Base-by-base conservation (phyloP, 2,113 vertebrate genomes). In the Sebastes schlegelii region DNA sequence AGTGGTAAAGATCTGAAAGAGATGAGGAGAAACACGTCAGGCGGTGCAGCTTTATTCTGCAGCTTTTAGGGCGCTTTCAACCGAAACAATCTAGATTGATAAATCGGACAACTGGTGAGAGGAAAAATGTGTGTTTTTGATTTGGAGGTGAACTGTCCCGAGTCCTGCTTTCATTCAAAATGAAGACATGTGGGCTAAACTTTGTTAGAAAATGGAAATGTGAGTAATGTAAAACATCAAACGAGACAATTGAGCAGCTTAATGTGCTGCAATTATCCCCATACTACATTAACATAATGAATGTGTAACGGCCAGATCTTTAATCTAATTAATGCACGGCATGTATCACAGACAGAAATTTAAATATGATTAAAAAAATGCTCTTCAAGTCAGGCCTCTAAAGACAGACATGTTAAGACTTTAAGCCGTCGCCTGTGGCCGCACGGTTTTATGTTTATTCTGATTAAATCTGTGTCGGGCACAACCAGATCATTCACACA, bases 1-100 rank as follows among this genome's bases (percentile, higher is more conserved):
- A 0, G 96, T 97, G 58, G 98, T 99, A 88, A 99, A 98, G 45
- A 97, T 86, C 98, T 99, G 88, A 3, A 89, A 87, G 42, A 3
- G 8, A 42, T 7, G 8, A 49, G 14, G 2, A 40, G 8, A 70
- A 5, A 81, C 21, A 23, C 5, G 12, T 63, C 8, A 67, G 34
- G 8, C 11, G 21, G 16, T 8, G n/a, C 5, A 48, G 34, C 45
- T 48, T 64, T 69, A 17, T 23, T 11, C 16, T 4, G 45, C 61
- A 26, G 42, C 19, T 21, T 34, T 34, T 34, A 34, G 34, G 34
- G 34, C 34, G 34, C 34, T 34, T 34, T 34, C 34, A 34, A 34
- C 11, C 54, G 4, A 57, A 57, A 57, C 8, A 10, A 21, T 21
- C 19, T 21, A 10, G 19, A 57, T 11, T 57, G 8, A 57, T 57